Evolutionary conservation across 2,797 vertebrate species (phyloP).

Genomic region (Silurus lanzhouensis): DNA sequence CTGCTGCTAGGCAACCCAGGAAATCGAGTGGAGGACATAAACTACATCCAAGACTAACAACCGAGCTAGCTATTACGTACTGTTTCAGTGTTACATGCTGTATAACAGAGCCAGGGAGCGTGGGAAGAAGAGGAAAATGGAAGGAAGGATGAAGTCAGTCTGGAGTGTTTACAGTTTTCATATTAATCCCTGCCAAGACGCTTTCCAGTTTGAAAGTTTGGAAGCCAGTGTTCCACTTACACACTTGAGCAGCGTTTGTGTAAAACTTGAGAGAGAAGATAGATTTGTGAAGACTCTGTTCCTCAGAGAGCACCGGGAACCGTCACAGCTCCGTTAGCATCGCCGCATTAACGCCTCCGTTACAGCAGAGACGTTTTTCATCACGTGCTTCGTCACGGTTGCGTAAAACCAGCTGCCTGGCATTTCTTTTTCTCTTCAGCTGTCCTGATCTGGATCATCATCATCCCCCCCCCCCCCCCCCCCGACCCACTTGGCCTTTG

Average conservation of each 20-base stretch:
- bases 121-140: not conserved
- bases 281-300: not conserved
- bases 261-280: not conserved
- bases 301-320: not conserved
- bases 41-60: not conserved
- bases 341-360: not conserved
- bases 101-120: not conserved
- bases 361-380: not conserved
- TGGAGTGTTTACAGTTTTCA: slow-evolving; percentile 12
- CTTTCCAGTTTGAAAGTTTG: not conserved
- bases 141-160: not conserved
- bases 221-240: not conserved
- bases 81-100: not conserved
- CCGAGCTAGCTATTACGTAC: not conserved
- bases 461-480: not conserved
- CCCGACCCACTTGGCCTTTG: not conserved
- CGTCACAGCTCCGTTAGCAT: not conserved
- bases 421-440: too few species aligned
- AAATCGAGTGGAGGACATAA: too few species aligned
- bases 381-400: not conserved
- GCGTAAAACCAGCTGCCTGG: not conserved
- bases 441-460: not conserved
- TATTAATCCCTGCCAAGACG: not conserved
- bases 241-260: not conserved
- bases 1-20: not conserved